A percentile compares a stretch with the other conserved stretches of the same genome.
Conservation (phyloP, 1,140 invertebrate genomes). For the Diorhabda carinulata region DNA sequence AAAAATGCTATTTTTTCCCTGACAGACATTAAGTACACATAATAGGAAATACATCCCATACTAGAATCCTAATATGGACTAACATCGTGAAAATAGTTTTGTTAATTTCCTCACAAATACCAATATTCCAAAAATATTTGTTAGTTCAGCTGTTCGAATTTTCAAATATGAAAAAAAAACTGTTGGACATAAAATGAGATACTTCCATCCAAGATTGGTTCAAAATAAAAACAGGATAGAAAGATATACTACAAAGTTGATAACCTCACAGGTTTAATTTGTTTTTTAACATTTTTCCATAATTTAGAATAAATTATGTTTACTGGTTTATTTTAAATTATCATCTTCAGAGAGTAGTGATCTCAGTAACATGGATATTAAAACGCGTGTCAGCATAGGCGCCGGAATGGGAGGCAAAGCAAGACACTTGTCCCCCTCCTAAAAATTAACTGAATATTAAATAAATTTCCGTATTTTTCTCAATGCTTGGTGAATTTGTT, state of each 20-base stretch:
- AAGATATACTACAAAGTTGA: neutral
- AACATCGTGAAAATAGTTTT: neutral
- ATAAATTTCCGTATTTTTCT: too few species aligned
- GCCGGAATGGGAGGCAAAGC: too few species aligned
- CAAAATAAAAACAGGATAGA: neutral
- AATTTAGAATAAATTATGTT: neutral
- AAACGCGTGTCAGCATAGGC: too few species aligned
- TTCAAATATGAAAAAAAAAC: neutral
- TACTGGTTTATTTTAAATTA: neutral
- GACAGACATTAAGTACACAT: neutral
- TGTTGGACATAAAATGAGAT: neutral
- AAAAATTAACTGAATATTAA: too few species aligned
- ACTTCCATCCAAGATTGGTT: neutral
- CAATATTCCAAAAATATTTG: conserved; percentile 1
- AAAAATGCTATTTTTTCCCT: neutral
- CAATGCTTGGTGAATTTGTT: too few species aligned
- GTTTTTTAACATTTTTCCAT: neutral
- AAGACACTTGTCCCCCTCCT: too few species aligned
- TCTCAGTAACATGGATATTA: too few species aligned
- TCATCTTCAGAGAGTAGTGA: neutral
- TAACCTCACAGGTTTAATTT: neutral
- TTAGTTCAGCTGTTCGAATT: neutral
- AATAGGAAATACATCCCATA: neutral
- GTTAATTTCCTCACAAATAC: neutral
- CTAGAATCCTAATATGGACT: neutral